phyloP scores from a whole-genome alignment of 2,797 vertebrate genomes.

The Ara ararauna region DNA sequence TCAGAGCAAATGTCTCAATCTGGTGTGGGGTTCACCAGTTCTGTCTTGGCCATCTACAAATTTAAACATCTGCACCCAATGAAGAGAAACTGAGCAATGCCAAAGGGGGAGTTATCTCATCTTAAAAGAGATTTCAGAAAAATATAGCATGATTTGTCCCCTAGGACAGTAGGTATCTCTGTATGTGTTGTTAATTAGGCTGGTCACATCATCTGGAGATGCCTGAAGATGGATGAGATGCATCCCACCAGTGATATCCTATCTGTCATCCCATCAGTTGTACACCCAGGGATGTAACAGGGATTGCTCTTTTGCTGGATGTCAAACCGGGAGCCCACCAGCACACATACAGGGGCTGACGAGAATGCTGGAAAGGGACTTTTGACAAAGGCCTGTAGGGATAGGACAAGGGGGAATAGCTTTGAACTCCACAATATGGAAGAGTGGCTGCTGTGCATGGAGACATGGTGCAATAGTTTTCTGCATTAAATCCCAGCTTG shows the following conservation, averaged over 20 bases:
- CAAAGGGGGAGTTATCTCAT: not conserved
- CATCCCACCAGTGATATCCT: not conserved
- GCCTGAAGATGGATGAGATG: not conserved
- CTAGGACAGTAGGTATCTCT: not conserved
- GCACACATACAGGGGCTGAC: not conserved
- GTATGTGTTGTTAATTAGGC: not conserved
- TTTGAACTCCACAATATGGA: not conserved
- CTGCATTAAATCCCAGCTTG: not conserved
- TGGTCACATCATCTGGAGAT: not conserved
- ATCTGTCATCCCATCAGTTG: not conserved
- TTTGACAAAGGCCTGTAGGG: not conserved
- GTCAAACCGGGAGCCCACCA: not conserved
- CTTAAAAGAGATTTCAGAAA: not conserved
- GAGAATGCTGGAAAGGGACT: not conserved
- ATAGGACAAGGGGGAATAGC: not conserved
- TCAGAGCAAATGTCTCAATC: not conserved
- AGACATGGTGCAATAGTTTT: not conserved
- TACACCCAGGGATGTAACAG: not conserved
- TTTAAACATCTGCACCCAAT: not conserved
- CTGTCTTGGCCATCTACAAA: not conserved
- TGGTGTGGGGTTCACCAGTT: not conserved
- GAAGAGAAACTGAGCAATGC: not conserved
- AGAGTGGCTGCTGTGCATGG: not conserved
- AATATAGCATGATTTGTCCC: not conserved
- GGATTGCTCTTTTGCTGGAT: not conserved